phyloP scores from a whole-genome alignment of 2,113 vertebrate genomes.

The Oncorhynchus gorbuscha region DNA sequence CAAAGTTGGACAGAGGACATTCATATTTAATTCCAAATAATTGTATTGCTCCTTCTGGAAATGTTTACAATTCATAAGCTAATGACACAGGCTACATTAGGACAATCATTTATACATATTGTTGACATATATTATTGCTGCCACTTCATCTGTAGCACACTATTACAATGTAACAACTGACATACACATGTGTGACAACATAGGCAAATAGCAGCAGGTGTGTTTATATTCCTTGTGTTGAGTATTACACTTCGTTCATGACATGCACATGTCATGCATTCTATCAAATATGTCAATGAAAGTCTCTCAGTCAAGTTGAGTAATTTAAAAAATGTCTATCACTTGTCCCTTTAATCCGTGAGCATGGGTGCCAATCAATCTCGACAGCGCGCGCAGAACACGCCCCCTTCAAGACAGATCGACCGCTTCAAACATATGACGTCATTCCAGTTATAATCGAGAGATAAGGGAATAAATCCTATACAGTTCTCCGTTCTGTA shows the following conservation, averaged over 20 bases:
- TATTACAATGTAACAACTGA: neutral
- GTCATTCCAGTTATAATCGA: constrained; percentile 61
- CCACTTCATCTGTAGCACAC: too few relatives aligned
- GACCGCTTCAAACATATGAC: constrained; percentile 55
- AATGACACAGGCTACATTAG: neutral
- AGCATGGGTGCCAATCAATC: constrained; percentile 47
- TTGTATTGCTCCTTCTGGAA: too few relatives aligned
- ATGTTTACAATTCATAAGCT: too few relatives aligned
- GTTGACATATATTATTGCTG: neutral
- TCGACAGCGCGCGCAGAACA: constrained; percentile 34
- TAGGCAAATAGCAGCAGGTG: neutral
- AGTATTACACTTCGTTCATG: neutral
- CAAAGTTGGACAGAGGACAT: neutral
- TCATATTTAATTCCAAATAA: too few relatives aligned
- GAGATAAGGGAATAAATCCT: constrained; percentile 44
- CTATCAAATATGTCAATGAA: neutral
- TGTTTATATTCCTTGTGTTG: neutral
- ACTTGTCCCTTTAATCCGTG: constrained; percentile 53
- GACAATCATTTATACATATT: neutral
- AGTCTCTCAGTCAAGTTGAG: too few relatives aligned
- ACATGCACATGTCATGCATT: neutral
- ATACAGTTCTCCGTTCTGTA: constrained; percentile 40
- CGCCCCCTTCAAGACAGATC: constrained; percentile 49
- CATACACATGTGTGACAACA: neutral
- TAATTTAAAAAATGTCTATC: neutral